These are phyloP conservation scores for Gallinago jamesoni DNA, from an alignment of 2,113 vertebrate species.

Conservation along the genomic window DNA sequence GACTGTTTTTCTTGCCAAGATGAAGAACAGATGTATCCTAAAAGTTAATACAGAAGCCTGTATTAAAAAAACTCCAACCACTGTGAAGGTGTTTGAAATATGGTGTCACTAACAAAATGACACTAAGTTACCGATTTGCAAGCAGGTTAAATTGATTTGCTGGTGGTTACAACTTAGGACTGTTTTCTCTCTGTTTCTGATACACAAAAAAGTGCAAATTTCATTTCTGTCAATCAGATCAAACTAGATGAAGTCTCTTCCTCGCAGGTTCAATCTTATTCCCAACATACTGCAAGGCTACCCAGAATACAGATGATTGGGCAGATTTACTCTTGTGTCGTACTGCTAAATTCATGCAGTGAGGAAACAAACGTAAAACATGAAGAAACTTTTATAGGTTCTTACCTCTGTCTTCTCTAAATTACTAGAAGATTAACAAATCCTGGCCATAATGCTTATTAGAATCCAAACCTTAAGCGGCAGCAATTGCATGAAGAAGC, in stretches of 20 bases:
- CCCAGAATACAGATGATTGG: not conserved
- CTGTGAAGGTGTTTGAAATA: not conserved
- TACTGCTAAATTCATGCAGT: not conserved
- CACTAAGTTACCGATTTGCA: not conserved
- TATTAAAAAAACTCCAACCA: not conserved
- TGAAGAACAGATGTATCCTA: not conserved
- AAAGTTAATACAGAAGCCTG: not conserved
- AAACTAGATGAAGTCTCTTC: not conserved
- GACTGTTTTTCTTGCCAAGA: not conserved
- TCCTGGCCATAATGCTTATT: not conserved
- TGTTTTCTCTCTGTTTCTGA: not conserved
- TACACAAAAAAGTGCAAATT: not conserved
- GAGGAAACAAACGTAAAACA: not conserved
- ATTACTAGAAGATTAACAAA: not conserved
- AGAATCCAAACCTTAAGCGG: not conserved
- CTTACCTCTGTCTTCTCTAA: not conserved
- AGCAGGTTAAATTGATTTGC: not conserved
- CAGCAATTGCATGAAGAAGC: not conserved
- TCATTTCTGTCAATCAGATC: not conserved
- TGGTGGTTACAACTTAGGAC: not conserved
- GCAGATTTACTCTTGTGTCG: not conserved
- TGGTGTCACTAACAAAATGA: fast-evolving
- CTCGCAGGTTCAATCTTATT: not conserved
- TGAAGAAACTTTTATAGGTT: not conserved
- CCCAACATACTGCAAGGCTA: not conserved